Conservation (phyloP, 2,888 invertebrate genomes). For the Toxonevra muliebris region DNA sequence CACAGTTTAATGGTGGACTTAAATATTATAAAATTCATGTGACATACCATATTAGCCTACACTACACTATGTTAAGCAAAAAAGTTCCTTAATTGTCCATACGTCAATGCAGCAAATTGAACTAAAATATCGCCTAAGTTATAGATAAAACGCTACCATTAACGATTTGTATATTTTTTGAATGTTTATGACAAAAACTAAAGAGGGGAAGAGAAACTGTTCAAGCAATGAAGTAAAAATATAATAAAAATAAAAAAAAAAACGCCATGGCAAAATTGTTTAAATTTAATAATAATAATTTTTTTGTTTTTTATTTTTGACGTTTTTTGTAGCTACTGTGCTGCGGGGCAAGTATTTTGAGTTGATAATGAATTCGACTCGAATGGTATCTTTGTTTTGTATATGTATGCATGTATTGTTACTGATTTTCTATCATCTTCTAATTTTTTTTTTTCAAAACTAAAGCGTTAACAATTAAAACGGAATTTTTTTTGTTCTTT, state of each 20-base stretch:
- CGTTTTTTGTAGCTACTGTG: slow-evolving; percentile 21
- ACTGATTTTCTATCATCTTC: neutral
- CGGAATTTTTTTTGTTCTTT: neutral
- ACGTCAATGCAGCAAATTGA: slow-evolving; percentile 17
- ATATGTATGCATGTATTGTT: neutral
- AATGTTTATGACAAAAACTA: slow-evolving; percentile 11
- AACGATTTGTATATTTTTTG: neutral
- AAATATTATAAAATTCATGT: too few species aligned
- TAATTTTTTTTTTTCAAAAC: slow-evolving; percentile 14
- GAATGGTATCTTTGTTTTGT: neutral
- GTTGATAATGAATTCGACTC: neutral
- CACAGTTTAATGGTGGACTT: too few species aligned
- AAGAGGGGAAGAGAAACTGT: too few species aligned
- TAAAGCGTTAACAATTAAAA: slow-evolving; percentile 21
- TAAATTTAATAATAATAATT: too few species aligned
- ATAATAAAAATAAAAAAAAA: too few species aligned
- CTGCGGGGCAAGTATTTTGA: slow-evolving; percentile 15
- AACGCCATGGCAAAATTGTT: too few species aligned
- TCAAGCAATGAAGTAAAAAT: too few species aligned
- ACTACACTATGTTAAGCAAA: neutral
- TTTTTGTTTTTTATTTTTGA: neutral
- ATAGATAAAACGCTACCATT: too few species aligned
- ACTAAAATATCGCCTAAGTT: neutral
- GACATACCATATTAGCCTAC: too few species aligned
- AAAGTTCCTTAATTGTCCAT: slow-evolving; percentile 5